Evolutionary conservation across 2,113 vertebrate species (phyloP).

Genomic region (Brienomyrus brachyistius): DNA sequence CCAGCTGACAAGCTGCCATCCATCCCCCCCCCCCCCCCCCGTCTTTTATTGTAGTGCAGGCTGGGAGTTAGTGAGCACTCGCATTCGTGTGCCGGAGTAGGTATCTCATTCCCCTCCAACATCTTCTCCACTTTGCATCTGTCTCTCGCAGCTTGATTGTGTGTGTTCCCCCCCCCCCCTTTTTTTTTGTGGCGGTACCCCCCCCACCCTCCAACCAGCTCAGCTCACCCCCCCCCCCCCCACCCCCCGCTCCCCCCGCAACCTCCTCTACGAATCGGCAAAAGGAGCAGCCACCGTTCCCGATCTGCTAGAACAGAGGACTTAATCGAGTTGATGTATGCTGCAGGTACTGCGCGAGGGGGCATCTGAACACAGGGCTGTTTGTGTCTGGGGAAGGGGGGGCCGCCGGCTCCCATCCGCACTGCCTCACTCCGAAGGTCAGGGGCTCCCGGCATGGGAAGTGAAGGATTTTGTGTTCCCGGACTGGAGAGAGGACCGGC

Average conservation of each 20-base stretch:
- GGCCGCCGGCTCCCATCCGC: constrained; percentile 39
- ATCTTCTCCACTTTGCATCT: constrained; percentile 99
- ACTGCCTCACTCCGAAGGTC: background rate
- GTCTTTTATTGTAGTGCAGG: constrained; percentile 99
- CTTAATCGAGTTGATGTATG: constrained; percentile 99
- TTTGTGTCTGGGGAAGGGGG: constrained; percentile 11
- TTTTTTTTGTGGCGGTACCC: too few species aligned
- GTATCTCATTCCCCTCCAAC: constrained; percentile 98
- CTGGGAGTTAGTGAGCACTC: constrained; percentile 94
- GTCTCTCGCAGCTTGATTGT: constrained; percentile 97
- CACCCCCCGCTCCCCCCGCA: too few species aligned
- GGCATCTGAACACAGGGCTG: constrained; percentile 33
- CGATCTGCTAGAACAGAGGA: constrained; percentile 86
- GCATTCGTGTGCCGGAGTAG: constrained; percentile 94
- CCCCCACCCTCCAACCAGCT: too few species aligned
- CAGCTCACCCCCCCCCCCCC: too few species aligned
- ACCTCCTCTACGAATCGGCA: constrained; percentile 78
- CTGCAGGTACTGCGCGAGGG: constrained; percentile 80
- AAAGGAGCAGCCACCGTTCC: constrained; percentile 79
- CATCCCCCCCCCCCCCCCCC: constrained; percentile 61
- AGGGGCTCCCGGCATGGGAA: background rate
- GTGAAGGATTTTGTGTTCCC: constrained; percentile 4
- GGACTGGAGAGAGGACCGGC: background rate
- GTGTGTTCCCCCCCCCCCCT: constrained; percentile 35
- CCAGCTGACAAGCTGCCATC: constrained; percentile 99